Base-by-base conservation (phyloP, 2,797 vertebrate species). In the Danio jaintianensis region DNA sequence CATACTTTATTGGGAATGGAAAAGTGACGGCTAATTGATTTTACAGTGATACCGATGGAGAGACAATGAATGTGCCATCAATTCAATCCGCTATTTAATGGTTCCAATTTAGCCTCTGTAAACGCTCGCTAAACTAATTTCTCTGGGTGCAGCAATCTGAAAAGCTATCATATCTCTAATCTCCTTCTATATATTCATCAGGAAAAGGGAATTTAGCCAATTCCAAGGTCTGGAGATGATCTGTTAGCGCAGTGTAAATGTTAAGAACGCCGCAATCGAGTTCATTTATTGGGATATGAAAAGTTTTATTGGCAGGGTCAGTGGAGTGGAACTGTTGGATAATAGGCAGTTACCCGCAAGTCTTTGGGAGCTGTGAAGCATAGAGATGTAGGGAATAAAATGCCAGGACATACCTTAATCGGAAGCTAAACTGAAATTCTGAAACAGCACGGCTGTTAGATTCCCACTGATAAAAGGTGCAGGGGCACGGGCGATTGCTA, bases 61-160 rank as follows among this genome's bases (percentile, higher is more conserved):
- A 97, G 97, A 98, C 98, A 98, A 98, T 99, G 97, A 97, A 98
- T 98, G 95, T 96, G 96, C 97, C 97, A 98, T 99, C 97, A 99
- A 98, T 99, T 98, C 98, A 98, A 99, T 99, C 98, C 97, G 96
- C 97, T 98, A 97, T 98, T 99, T 98, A 99, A 99, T 98, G 98
- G 97, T 96, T 98, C 97, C 97, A 98, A 99, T 99, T 99, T 99
- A 97, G 97, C 94, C 95, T 97, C 97, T 96, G 96, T 98, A 98
- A 99, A 98, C 96, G 97, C 95, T 96, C 96, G 94, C 98, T 99
- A 98, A 99, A 99, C 97, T 98, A 99, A 99, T 99, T 99, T 98
- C 96, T 96, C 95, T 93, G 96, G 96, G 97, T 95, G 97, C 97
- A 96, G 96, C 97, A 98, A 98, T 98, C 97, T 98, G 96, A 99